These are phyloP conservation scores for Sinosuthora webbiana DNA, from an alignment of 2,113 vertebrate genomes.

Conservation along the genomic window DNA sequence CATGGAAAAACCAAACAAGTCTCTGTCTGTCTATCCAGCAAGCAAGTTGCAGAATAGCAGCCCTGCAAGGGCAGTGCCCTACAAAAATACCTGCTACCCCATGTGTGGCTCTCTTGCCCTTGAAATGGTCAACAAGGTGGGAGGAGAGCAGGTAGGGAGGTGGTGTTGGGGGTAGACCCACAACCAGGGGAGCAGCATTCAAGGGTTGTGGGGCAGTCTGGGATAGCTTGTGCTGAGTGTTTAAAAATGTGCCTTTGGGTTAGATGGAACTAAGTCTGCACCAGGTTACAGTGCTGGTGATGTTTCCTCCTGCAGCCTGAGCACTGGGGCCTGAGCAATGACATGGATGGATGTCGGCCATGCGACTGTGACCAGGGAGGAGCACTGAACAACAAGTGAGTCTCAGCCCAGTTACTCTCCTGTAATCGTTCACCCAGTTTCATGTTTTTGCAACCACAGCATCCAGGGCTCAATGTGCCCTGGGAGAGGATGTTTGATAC, in stretches of 20 bases:
- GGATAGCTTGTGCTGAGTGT: neutral
- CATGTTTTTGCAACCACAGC: neutral
- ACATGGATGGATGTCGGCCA: constrained; percentile 91
- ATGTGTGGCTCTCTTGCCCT: fast-evolving
- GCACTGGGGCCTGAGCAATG: constrained; percentile 96
- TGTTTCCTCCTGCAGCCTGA: constrained; percentile 78
- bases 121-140: neutral
- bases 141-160: neutral
- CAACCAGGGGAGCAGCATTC: neutral
- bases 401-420: neutral
- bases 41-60: neutral
- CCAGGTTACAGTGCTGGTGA: neutral
- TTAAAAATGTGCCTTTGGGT: neutral
- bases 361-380: constrained; percentile 96
- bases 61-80: neutral
- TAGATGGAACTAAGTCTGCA: neutral
- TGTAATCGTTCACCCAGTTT: neutral
- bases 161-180: neutral
- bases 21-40: neutral
- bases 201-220: neutral
- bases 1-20: neutral
- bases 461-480: neutral
- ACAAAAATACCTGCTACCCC: neutral
- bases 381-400: constrained; percentile 89
- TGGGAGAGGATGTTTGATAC: neutral